Evolutionary conservation across 2,888 invertebrate species (phyloP).

Genomic region (Folsomia candida): DNA sequence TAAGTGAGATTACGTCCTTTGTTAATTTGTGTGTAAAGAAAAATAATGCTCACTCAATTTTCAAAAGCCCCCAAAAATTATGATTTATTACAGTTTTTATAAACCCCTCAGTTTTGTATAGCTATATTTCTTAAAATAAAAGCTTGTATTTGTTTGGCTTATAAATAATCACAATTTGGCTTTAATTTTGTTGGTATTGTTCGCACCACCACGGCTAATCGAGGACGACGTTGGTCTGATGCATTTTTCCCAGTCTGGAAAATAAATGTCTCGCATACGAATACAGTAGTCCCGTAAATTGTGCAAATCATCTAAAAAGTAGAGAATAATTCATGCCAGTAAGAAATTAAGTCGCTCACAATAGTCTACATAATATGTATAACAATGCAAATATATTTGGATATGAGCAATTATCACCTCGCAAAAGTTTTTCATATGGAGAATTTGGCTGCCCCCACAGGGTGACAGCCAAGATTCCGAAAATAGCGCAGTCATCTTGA

Average conservation of each 20-base stretch:
- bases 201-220: no score
- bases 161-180: background rate
- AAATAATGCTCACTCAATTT: no score
- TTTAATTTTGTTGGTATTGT: no score
- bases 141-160: no score
- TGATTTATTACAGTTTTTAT: no score
- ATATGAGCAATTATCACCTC: no score
- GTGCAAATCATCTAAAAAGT: conserved; percentile 29
- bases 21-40: no score
- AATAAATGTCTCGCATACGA: conserved; percentile 40
- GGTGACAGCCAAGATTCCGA: conserved; percentile 54
- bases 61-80: no score
- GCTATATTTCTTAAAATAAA: no score
- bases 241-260: conserved; percentile 43
- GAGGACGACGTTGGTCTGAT: background rate
- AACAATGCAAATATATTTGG: background rate
- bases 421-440: conserved; percentile 45
- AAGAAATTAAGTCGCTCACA: background rate
- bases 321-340: background rate
- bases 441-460: conserved; percentile 51
- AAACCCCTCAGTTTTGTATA: no score
- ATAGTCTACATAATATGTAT: background rate
- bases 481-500: conserved; percentile 54
- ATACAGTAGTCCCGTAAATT: conserved; percentile 42
- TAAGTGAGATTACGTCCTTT: no score